Conservation (phyloP, 2,113 vertebrate genomes). For the Lycaon pictus region DNA sequence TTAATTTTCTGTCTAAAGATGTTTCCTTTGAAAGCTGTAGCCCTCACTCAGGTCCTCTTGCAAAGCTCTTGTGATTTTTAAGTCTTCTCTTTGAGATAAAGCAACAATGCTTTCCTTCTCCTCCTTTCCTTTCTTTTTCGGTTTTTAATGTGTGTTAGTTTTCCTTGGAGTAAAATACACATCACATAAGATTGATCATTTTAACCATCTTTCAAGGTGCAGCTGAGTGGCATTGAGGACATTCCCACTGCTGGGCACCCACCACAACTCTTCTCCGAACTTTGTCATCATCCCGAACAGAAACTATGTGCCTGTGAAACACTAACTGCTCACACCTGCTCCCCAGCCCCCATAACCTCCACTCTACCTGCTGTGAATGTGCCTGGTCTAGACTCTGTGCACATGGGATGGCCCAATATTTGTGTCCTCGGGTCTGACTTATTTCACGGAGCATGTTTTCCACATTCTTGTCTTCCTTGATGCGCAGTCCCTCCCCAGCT, state of each 20-base stretch:
- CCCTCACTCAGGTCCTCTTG: background rate
- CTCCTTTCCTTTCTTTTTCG: background rate
- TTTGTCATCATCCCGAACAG: background rate
- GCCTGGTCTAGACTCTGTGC: fast-evolving
- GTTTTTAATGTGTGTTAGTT: background rate
- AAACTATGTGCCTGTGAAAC: fast-evolving
- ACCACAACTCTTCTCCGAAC: background rate
- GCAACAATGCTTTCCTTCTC: background rate
- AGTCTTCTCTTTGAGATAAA: background rate
- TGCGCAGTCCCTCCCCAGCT: background rate
- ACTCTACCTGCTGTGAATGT: fast-evolving
- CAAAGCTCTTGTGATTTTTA: background rate
- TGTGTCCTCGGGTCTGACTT: background rate
- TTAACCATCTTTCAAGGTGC: too few species aligned
- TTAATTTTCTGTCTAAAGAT: background rate
- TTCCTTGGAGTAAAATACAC: background rate
- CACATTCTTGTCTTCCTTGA: background rate
- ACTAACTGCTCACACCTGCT: fast-evolving
- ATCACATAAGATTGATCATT: background rate
- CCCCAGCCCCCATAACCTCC: background rate
- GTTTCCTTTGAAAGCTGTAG: background rate
- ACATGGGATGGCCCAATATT: fast-evolving
- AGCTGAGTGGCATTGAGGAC: background rate
- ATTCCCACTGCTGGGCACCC: fast-evolving
- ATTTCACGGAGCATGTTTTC: fast-evolving